Conservation (phyloP, 2,888 invertebrate genomes). For the Drosophila atripex region DNA sequence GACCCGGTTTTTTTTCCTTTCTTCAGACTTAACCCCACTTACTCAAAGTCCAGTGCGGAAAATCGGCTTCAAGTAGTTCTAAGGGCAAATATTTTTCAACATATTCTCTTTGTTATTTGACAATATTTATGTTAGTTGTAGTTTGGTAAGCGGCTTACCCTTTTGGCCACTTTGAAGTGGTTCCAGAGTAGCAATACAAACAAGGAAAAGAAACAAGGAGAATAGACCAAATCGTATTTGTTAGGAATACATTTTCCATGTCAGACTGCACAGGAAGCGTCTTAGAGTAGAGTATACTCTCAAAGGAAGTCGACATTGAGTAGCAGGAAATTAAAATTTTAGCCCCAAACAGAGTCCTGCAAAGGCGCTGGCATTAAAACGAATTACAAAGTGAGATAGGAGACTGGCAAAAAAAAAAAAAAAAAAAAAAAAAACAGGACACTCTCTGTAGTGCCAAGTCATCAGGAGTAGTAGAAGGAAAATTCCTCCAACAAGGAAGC, state of each 20-base stretch:
- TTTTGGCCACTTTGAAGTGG: slow-evolving; percentile 35
- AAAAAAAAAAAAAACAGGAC: slow-evolving; percentile 4
- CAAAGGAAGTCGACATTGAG: slow-evolving; percentile 65
- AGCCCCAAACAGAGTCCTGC: slow-evolving; percentile 49
- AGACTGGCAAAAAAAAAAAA: neutral
- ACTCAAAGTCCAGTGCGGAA: slow-evolving; percentile 2
- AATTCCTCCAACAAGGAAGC: slow-evolving; percentile 52
- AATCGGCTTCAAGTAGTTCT: slow-evolving; percentile 19
- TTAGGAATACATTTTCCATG: slow-evolving; percentile 1
- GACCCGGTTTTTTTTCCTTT: neutral
- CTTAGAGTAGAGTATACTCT: slow-evolving; percentile 11
- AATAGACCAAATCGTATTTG: slow-evolving; percentile 24
- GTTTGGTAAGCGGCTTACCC: slow-evolving; percentile 38
- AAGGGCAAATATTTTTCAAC: slow-evolving; percentile 7
- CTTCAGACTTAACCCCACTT: neutral
- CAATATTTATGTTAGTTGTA: slow-evolving; percentile 40
- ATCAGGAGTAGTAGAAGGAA: slow-evolving; percentile 12
- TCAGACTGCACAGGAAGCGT: slow-evolving; percentile 6
- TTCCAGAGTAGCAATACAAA: neutral
- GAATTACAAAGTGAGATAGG: slow-evolving; percentile 49
- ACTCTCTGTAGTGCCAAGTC: slow-evolving; percentile 29
- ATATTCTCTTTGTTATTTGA: slow-evolving; percentile 29
- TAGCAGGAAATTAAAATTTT: slow-evolving; percentile 77
- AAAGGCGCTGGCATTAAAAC: slow-evolving; percentile 49
- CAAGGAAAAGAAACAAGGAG: slow-evolving; percentile 6